phyloP scores from a whole-genome alignment of 92 coral and sea anemone species.

The Epizoanthus rinbou region DNA sequence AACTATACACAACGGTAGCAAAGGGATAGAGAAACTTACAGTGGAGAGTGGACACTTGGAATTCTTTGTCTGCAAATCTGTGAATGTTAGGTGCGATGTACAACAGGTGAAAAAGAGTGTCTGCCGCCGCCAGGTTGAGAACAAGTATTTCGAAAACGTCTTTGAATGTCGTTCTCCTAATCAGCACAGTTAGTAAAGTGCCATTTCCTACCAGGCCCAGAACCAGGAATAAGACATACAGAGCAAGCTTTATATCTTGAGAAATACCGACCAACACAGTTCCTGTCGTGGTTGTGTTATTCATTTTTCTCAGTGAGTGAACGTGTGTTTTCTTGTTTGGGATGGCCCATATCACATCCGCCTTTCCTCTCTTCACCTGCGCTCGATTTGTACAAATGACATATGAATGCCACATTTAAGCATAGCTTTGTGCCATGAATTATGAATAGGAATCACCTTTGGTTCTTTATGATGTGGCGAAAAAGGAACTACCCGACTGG shows the following conservation, averaged over 20 bases:
- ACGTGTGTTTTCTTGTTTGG: background rate
- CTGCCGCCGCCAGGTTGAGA: conserved; percentile 12
- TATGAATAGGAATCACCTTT: too few relatives aligned
- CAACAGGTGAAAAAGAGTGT: conserved; percentile 20
- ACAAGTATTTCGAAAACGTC: conserved; percentile 41
- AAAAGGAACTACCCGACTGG: too few relatives aligned
- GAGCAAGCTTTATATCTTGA: background rate
- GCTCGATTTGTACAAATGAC: too few relatives aligned
- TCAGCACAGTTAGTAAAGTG: conserved; percentile 4
- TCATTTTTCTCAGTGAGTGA: conserved; percentile 5
- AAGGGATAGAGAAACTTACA: conserved; percentile 42
- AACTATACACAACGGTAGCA: conserved; percentile 19
- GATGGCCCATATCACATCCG: background rate
- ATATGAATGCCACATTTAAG: too few relatives aligned
- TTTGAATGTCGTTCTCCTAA: background rate
- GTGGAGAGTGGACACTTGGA: conserved; percentile 6
- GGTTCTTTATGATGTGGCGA: too few relatives aligned
- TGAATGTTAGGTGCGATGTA: conserved; percentile 39
- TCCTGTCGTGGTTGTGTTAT: conserved; percentile 7
- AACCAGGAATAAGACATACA: conserved; percentile 4
- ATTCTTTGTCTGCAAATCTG: conserved; percentile 5
- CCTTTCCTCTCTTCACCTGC: background rate
- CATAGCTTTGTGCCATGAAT: too few relatives aligned
- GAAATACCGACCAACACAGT: background rate
- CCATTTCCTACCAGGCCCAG: conserved; percentile 35